Conservation (phyloP, 2,113 vertebrate species). For the Corvus cornix region DNA sequence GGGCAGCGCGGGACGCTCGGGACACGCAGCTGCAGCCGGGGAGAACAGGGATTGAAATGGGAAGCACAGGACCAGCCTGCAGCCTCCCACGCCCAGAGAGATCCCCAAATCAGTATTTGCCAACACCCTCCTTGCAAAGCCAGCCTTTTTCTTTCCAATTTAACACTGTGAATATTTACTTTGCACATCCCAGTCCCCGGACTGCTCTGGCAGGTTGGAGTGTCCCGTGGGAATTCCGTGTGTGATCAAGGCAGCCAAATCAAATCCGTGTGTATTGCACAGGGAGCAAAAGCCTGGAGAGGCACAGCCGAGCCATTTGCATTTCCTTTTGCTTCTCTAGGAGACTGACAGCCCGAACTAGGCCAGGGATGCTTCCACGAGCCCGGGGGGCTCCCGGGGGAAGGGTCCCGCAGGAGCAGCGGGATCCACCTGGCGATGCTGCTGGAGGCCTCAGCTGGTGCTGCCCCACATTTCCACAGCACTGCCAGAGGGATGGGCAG, state of each 20-base stretch:
- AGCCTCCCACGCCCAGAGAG: neutral
- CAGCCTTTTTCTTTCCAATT: neutral
- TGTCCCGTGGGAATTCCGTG: neutral
- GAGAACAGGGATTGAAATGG: rapidly evolving
- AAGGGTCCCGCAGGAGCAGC: neutral
- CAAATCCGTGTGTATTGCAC: rapidly evolving
- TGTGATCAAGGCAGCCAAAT: neutral
- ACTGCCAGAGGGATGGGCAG: rapidly evolving
- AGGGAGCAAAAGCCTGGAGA: neutral
- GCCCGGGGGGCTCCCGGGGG: neutral
- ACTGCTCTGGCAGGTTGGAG: neutral
- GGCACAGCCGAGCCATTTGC: neutral
- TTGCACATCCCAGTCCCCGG: neutral
- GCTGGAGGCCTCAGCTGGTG: neutral
- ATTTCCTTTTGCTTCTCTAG: neutral
- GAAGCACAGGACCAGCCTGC: neutral
- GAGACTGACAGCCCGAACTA: neutral
- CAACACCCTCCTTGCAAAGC: neutral
- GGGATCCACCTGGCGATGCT: neutral
- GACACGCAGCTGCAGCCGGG: neutral
- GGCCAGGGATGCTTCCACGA: neutral
- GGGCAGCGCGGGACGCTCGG: neutral
- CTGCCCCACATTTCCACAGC: neutral
- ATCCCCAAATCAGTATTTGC: neutral
- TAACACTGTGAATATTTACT: neutral